Base-by-base conservation (phyloP, 2,113 vertebrate species). In the Misgurnus mizolepis region DNA sequence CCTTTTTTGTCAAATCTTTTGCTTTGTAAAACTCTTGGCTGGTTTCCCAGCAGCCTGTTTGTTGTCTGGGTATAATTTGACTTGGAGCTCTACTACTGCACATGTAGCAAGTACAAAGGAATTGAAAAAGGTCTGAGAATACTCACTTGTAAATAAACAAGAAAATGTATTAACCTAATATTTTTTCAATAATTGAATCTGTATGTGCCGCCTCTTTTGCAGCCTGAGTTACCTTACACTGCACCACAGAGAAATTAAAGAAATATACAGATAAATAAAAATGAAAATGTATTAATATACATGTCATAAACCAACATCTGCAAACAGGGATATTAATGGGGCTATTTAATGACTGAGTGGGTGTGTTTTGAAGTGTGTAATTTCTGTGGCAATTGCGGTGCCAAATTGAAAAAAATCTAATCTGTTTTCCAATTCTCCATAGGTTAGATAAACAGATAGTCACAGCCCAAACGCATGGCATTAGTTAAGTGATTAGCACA, bases 1-100 rank as follows among this genome's bases (percentile, higher is more conserved):
- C n/a, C 55, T 58, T 56, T 41, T 53, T 22, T 72, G 17, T 58
- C 70, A 60, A 9, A 22, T 43, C 55, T 73, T 60, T 73, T 60
- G 8, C 53, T 27, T 43, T 73, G 70, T 73, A 12, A 12, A 45
- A 60, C 3, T 11, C 10, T 73, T 73, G 55, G 39, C 10, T 73
- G 39, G 39, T 41, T 60, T 73, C 70, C 70, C 70, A 73, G 40
- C n/a, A 73, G 40, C 10, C 34, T 18, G 34, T 71, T 68, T 70
- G 69, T 73, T 68, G 3, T 45, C 1, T 73, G 70, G 10, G 27
- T 60, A 40, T 58, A 39, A 60, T 60, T 73, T 60, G 2, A 73
- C 40, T 56, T 8, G n/a, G 53, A 58, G 9, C 53, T 60, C 3
- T 60, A 12, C 12, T 60, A 43, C 53, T 58, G 9, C 70, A 58